A percentile compares a stretch with the other conserved stretches of the same genome.
phyloP scores from a whole-genome alignment of 1,140 invertebrate genomes.

The Drosophila malerkotliana region DNA sequence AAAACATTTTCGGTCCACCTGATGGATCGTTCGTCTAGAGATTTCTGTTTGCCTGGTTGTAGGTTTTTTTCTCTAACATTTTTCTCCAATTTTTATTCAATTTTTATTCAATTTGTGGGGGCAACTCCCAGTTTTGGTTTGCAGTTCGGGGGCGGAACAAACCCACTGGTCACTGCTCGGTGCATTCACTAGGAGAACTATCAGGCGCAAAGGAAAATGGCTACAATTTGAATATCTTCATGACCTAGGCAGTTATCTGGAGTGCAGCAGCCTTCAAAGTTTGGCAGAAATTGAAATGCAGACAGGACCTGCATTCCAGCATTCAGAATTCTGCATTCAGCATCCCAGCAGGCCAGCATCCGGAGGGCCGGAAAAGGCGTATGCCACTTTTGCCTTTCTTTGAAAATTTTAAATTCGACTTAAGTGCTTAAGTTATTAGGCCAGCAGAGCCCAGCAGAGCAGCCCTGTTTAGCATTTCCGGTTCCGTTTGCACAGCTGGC shows the following conservation, averaged over 20 bases:
- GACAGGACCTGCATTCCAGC: slow-evolving; percentile 14
- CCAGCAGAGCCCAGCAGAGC: slow-evolving; percentile 18
- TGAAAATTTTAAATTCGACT: slow-evolving; percentile 66
- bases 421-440: slow-evolving; percentile 76
- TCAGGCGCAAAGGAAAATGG: slow-evolving; percentile 28
- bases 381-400: slow-evolving; percentile 20
- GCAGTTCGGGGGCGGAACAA: neutral
- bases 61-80: slow-evolving; percentile 14
- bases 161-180: neutral
- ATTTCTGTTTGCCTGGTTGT: slow-evolving; percentile 43
- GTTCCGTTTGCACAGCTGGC: slow-evolving; percentile 56
- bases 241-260: slow-evolving; percentile 53
- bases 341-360: slow-evolving; percentile 17
- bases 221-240: neutral
- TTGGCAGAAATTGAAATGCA: slow-evolving; percentile 30
- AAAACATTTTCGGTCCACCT: slow-evolving; percentile 10
- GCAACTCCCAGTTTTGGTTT: neutral
- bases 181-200: neutral
- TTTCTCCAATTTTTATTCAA: neutral
- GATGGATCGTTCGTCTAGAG: slow-evolving; percentile 1
- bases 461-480: slow-evolving; percentile 68
- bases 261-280: slow-evolving; percentile 52
- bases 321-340: neutral
- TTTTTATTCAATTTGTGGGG: slow-evolving; percentile 8
- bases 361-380: neutral